Conservation (phyloP, 2,888 invertebrate genomes). For the Bursaphelenchus okinawaensis region DNA sequence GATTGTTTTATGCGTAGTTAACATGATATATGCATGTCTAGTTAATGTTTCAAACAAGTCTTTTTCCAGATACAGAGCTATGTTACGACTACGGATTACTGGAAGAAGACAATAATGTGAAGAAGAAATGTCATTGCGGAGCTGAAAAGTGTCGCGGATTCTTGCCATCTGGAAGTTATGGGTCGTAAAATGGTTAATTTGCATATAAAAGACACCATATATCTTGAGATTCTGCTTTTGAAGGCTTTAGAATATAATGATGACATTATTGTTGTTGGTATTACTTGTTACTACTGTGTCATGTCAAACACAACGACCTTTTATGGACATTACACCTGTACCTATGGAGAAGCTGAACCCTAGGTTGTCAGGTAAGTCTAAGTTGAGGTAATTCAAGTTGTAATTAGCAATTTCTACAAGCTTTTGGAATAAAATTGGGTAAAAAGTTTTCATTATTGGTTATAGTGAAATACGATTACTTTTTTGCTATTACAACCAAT, state of each 20-base stretch:
- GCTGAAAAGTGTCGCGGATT: slow-evolving; percentile 22
- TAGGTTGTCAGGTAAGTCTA: slow-evolving; percentile 38
- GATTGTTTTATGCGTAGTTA: no score
- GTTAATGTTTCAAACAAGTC: no score
- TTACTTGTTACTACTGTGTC: background rate
- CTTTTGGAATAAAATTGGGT: no score
- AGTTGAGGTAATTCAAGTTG: background rate
- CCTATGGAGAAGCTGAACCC: slow-evolving; percentile 49
- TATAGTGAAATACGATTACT: background rate
- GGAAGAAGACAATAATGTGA: background rate
- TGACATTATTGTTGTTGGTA: background rate
- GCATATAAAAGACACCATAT: background rate
- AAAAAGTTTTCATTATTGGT: no score
- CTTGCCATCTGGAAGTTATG: slow-evolving; percentile 21
- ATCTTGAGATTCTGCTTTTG: no score
- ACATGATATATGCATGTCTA: no score
- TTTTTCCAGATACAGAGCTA: slow-evolving; percentile 37
- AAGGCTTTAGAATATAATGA: background rate
- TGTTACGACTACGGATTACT: slow-evolving; percentile 40
- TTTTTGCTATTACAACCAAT: slow-evolving; percentile 6
- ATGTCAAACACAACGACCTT: slow-evolving; percentile 26
- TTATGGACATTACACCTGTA: slow-evolving; percentile 46
- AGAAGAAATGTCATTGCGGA: slow-evolving; percentile 24
- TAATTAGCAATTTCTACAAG: background rate
- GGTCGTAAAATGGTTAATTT: background rate